These are phyloP conservation scores for Magallana ariakensis DNA, from an alignment of 1,140 invertebrate species.

Conservation along the genomic window DNA sequence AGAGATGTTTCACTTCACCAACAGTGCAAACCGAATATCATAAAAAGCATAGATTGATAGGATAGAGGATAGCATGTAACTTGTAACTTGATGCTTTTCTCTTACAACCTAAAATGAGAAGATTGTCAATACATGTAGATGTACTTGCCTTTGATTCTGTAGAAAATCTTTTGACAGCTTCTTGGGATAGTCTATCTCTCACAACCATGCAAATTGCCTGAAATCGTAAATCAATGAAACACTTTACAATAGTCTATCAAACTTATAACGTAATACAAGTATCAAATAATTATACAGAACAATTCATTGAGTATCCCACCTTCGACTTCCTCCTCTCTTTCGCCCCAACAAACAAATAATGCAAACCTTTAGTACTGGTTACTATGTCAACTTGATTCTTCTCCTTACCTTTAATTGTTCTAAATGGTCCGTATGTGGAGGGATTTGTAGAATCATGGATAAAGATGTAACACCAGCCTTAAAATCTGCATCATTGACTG, in stretches of 20 bases:
- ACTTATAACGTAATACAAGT: background rate
- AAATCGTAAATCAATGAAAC: slow-evolving; percentile 50
- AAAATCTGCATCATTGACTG: slow-evolving; percentile 91
- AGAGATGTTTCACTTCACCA: background rate
- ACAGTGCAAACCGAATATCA: no score
- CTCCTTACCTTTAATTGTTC: slow-evolving; percentile 84
- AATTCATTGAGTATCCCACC: no score
- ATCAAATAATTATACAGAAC: background rate
- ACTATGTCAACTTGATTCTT: background rate
- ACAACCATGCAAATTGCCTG: slow-evolving; percentile 86
- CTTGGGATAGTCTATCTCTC: slow-evolving; percentile 84
- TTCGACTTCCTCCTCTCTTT: no score
- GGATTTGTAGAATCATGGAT: slow-evolving; percentile 89
- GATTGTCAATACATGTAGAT: no score
- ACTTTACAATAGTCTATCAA: background rate
- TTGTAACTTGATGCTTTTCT: no score
- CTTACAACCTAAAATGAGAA: no score
- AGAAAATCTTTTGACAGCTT: slow-evolving; percentile 85
- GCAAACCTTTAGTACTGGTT: no score
- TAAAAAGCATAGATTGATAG: no score
- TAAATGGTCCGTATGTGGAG: slow-evolving; percentile 90
- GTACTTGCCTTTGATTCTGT: slow-evolving; percentile 80
- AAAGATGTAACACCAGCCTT: slow-evolving; percentile 88
- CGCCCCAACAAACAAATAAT: no score
- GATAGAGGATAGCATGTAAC: no score